Evolutionary conservation across 2,888 invertebrate genomes (phyloP), one percentile per base, ranked within the genome.

Genomic region (Hypercompe scribonia): DNA sequence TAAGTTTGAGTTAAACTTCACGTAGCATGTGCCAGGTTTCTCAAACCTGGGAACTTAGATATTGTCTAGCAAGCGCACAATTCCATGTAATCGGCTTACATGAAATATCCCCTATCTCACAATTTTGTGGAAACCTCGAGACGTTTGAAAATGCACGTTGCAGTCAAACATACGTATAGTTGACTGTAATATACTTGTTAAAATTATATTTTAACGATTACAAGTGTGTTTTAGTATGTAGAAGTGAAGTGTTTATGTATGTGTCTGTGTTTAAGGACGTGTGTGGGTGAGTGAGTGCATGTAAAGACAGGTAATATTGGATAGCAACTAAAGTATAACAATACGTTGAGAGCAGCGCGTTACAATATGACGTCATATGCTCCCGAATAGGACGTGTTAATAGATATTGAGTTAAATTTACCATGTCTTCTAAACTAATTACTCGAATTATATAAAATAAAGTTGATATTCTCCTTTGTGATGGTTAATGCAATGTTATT

Each of bases 1-100:
- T 28, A 66, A 42, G 31, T 42, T 42, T 31, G 11, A 66, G 42
- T 24, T 66, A 33, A 33, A 66, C 31, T 42, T 8, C n/a, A 10
- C 31, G 46, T 66, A 31, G 31, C 61, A 61, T 61, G 31, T 13
- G 66, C 31, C 24, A 46, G 33, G 42, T 24, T 46, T 66, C 46
- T 8, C 65, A 66, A 66, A 66, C 66, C 42, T 66, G 42, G 13
- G 66, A 66, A 33, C 21, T 31, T 46, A 46, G 66, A 46, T 46
- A 33, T 46, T 21, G 46, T 66, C 66, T 66, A 7, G 46, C 31
- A 66, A 66, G 66, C 21, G 18, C 61, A 31, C 61, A 15, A 31
- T 61, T 31, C 2, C 61, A 31, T 66, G 31, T 66, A 46, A 66
- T 33, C 31, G 31, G 42, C 66, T 66, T 33, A 66, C 31, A 31